These are phyloP conservation scores for Phalera bucephala DNA, from an alignment of 2,888 invertebrate genomes.

Conservation along the genomic window DNA sequence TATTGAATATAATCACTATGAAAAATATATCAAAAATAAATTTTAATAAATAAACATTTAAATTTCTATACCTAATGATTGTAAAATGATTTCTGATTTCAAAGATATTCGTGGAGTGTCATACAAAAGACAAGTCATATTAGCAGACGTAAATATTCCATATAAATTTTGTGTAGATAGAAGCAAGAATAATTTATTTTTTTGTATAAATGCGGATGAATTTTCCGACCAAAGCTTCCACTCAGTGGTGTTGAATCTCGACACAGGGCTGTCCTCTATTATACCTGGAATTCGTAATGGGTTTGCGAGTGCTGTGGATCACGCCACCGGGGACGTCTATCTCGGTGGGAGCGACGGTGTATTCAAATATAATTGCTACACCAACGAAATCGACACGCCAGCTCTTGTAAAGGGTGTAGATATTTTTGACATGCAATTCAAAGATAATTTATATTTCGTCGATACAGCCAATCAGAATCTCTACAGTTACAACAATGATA, in stretches of 20 bases:
- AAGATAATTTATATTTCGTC: slow-evolving; percentile 50
- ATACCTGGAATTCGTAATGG: slow-evolving; percentile 59
- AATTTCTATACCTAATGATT: neutral
- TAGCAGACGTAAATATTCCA: slow-evolving; percentile 58
- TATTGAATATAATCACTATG: too few relatives aligned
- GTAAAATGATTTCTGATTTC: slow-evolving; percentile 17
- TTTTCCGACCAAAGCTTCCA: slow-evolving; percentile 63
- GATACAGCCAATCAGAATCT: slow-evolving; percentile 53
- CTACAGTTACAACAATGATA: slow-evolving; percentile 34
- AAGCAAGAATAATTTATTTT: slow-evolving; percentile 45
- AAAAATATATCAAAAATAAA: too few relatives aligned
- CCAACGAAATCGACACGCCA: slow-evolving; percentile 38
- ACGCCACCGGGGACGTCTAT: slow-evolving; percentile 43
- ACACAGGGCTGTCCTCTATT: slow-evolving; percentile 37
- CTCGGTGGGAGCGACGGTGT: slow-evolving; percentile 64
- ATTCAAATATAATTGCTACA: slow-evolving; percentile 47
- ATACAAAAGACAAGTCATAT: slow-evolving; percentile 43
- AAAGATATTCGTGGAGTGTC: slow-evolving; percentile 31
- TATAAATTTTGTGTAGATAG: slow-evolving; percentile 55
- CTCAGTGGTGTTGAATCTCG: slow-evolving; percentile 49
- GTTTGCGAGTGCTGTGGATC: slow-evolving; percentile 59
- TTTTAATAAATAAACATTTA: too few relatives aligned
- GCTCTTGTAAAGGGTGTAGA: slow-evolving; percentile 44
- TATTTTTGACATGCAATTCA: slow-evolving; percentile 57
- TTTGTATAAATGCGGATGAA: slow-evolving; percentile 63